phyloP scores from a whole-genome alignment of 2,888 invertebrate genomes.

The Noctua fimbriata region DNA sequence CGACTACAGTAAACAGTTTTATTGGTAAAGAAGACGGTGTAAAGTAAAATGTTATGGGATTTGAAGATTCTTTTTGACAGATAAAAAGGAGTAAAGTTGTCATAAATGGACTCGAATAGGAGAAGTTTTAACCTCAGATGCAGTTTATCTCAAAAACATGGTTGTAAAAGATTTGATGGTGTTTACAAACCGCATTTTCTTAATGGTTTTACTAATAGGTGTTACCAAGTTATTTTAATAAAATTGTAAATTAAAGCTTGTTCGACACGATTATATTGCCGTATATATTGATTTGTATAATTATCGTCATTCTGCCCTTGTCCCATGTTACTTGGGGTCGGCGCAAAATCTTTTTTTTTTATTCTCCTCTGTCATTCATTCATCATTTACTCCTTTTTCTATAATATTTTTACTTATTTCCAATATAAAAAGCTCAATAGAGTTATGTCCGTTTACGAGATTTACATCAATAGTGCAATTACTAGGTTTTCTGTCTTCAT shows the following conservation, averaged over 20 bases:
- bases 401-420: neutral
- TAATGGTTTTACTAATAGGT: slow-evolving; percentile 16
- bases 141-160: slow-evolving; percentile 16
- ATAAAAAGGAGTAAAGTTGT: slow-evolving; percentile 3
- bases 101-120: slow-evolving; percentile 2
- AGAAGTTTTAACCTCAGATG: slow-evolving; percentile 5
- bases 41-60: neutral
- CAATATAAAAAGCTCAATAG: neutral
- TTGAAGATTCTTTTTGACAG: slow-evolving; percentile 27
- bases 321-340: too few species aligned
- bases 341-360: too few species aligned
- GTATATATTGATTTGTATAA: neutral
- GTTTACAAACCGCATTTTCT: neutral
- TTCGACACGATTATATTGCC: neutral
- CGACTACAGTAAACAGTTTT: slow-evolving; percentile 54
- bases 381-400: too few species aligned
- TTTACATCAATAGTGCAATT: neutral
- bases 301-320: too few species aligned
- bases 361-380: too few species aligned
- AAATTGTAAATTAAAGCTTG: neutral
- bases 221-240: neutral
- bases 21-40: slow-evolving; percentile 24
- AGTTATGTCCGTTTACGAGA: neutral
- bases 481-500: neutral
- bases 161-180: slow-evolving; percentile 26